Conservation (phyloP, 1,140 invertebrate species). For the Lanistes nyassanus region DNA sequence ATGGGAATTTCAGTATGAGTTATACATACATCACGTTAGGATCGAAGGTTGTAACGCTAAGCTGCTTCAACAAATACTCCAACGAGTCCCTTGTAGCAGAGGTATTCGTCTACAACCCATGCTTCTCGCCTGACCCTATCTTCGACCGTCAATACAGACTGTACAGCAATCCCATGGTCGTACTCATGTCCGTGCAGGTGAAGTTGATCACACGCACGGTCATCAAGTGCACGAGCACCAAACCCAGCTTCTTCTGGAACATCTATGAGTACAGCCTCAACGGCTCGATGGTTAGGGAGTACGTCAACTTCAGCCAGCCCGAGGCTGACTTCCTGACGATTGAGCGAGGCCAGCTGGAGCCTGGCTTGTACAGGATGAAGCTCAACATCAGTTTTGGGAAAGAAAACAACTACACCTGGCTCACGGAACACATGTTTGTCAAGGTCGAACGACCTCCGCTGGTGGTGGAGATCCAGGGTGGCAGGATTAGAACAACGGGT, state of each 20-base stretch:
- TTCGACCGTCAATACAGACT: not conserved
- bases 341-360: not conserved
- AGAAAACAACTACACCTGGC: not conserved
- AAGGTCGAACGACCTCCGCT: not conserved
- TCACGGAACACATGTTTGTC: not conserved
- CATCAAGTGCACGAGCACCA: not conserved
- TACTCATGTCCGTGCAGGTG: not conserved
- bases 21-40: not conserved
- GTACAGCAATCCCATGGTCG: not conserved
- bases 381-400: not conserved
- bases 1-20: accelerated
- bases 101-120: not conserved
- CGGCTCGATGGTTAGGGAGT: not conserved
- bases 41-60: not conserved
- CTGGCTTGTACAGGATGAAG: not conserved
- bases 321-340: not conserved
- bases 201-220: not conserved
- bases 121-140: not conserved
- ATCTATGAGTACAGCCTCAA: not conserved
- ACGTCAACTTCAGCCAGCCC: too few relatives aligned
- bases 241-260: not conserved
- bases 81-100: not conserved
- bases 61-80: not conserved
- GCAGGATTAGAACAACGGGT: not conserved
- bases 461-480: not conserved